phyloP scores from a whole-genome alignment of 2,888 invertebrate species.

The Athripsodes cinereus region DNA sequence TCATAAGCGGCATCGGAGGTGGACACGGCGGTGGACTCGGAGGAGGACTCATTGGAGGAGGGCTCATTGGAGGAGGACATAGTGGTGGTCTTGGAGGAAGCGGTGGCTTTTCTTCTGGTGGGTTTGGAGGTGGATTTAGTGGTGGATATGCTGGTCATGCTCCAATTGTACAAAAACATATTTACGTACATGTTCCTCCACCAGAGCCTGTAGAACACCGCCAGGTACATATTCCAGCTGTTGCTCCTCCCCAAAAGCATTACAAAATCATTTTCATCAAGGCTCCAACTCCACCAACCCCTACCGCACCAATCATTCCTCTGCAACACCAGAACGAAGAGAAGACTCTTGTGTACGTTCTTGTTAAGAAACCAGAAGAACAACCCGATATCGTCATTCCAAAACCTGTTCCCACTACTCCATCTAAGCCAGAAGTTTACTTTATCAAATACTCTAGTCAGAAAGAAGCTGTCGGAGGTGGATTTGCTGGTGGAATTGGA shows the following conservation, averaged over 20 bases:
- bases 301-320: slow-evolving; percentile 75
- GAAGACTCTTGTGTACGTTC: slow-evolving; percentile 82
- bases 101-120: slow-evolving; percentile 31
- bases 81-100: slow-evolving; percentile 33
- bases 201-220: slow-evolving; percentile 74
- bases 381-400: slow-evolving; percentile 75
- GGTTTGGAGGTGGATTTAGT: slow-evolving; percentile 35
- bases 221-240: slow-evolving; percentile 56
- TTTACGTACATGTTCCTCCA: slow-evolving; percentile 86
- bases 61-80: slow-evolving; percentile 30
- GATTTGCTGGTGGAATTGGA: slow-evolving; percentile 31
- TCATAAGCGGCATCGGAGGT: slow-evolving; percentile 26
- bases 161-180: slow-evolving; percentile 75
- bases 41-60: slow-evolving; percentile 29
- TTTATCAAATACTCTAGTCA: slow-evolving; percentile 80
- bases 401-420: slow-evolving; percentile 71
- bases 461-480: slow-evolving; percentile 36
- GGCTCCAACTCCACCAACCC: slow-evolving; percentile 78
- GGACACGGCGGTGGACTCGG: slow-evolving; percentile 29
- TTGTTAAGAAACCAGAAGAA: slow-evolving; percentile 84
- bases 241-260: slow-evolving; percentile 76
- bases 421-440: slow-evolving; percentile 85
- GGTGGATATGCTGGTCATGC: slow-evolving; percentile 47
- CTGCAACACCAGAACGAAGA: slow-evolving; percentile 77
- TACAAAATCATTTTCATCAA: slow-evolving; percentile 93